Percentiles rank a stretch among this genome's conserved stretches.
phyloP scores from a whole-genome alignment of 1,140 invertebrate genomes.

The Colletes gigas region DNA sequence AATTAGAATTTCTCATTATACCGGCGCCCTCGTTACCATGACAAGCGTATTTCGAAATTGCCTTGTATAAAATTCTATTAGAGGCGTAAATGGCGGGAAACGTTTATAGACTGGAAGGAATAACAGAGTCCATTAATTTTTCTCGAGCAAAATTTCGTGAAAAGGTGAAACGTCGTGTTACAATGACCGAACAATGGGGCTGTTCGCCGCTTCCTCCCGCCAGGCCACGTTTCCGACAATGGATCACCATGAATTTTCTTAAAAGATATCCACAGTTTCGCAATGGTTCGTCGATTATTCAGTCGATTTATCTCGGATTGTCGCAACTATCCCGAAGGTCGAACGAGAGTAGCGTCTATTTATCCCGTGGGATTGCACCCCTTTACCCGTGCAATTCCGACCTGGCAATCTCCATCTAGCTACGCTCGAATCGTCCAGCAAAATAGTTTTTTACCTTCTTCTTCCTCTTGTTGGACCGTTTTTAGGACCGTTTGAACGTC shows the following conservation, averaged over 20 bases:
- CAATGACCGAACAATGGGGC: constrained; percentile 7
- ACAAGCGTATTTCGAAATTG: neutral
- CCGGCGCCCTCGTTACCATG: neutral
- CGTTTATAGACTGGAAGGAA: neutral
- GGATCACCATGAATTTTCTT: neutral
- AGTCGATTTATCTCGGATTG: constrained; percentile 50
- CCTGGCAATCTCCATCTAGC: constrained; percentile 54
- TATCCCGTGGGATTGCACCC: constrained; percentile 56
- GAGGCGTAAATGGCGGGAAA: neutral
- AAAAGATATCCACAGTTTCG: constrained; percentile 23
- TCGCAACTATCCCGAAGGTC: constrained; percentile 45
- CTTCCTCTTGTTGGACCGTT: neutral
- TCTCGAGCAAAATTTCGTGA: constrained; percentile 1
- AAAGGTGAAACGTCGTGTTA: neutral
- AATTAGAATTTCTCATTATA: neutral
- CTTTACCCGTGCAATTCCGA: constrained; percentile 50
- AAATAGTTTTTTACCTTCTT: constrained; percentile 25
- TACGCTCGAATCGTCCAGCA: constrained; percentile 29
- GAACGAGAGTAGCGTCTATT: constrained; percentile 45
- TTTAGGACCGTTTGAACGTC: neutral
- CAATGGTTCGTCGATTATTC: constrained; percentile 38
- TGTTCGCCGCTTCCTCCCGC: neutral
- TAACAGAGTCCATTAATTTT: neutral
- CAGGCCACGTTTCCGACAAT: neutral
- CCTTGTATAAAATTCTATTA: constrained; percentile 16